Evolutionary conservation across 2,888 invertebrate genomes (phyloP).

Genomic region (Teleiodes luculella): DNA sequence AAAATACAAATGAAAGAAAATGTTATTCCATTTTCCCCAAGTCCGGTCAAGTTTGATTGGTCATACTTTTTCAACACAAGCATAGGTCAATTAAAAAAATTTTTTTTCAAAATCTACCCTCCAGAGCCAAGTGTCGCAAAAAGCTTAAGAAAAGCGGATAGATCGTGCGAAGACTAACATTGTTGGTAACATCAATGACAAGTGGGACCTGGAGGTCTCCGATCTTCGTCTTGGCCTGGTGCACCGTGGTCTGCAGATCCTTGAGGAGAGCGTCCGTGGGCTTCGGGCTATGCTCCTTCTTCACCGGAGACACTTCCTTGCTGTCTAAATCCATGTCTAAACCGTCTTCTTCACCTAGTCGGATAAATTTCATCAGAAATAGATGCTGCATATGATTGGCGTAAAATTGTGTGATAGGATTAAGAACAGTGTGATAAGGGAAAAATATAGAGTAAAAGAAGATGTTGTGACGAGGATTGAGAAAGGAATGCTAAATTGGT

Average conservation of each 20-base stretch:
- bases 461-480: too few relatives aligned
- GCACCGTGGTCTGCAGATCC: constrained; percentile 78
- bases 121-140: constrained; percentile 3
- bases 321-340: constrained; percentile 45
- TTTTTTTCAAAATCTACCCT: not conserved
- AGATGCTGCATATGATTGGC: too few relatives aligned
- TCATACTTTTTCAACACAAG: too few relatives aligned
- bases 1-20: too few relatives aligned
- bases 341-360: constrained; percentile 71
- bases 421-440: too few relatives aligned
- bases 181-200: constrained; percentile 57
- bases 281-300: constrained; percentile 56
- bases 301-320: constrained; percentile 27
- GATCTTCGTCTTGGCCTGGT: constrained; percentile 80
- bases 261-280: constrained; percentile 58
- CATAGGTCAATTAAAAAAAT: too few relatives aligned
- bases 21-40: too few relatives aligned
- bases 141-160: constrained; percentile 44
- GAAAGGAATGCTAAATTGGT: too few relatives aligned
- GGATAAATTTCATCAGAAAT: too few relatives aligned
- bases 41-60: too few relatives aligned
- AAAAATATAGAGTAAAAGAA: too few relatives aligned
- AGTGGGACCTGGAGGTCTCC: constrained; percentile 80
- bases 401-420: too few relatives aligned
- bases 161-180: constrained; percentile 65